Percentiles rank a stretch among this genome's conserved stretches.
Evolutionary conservation across 2,888 invertebrate species (phyloP).

Genomic region (Pseudoips prasinana): DNA sequence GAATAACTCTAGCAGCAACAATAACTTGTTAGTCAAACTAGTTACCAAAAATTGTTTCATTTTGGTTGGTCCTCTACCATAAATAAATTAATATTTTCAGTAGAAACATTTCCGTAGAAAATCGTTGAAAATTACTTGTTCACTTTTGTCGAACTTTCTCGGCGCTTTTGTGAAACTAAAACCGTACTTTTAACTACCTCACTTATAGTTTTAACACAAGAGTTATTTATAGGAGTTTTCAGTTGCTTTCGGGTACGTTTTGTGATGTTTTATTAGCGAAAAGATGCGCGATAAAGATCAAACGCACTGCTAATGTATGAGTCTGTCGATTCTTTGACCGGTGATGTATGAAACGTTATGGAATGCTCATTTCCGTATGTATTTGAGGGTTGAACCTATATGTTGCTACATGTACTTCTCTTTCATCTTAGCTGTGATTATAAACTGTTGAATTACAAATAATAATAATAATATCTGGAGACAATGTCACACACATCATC

Average conservation of each 20-base stretch:
- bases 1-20: too few species aligned
- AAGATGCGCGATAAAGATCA: too few species aligned
- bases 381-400: too few species aligned
- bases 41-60: constrained; percentile 13
- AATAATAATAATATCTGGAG: too few species aligned
- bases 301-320: too few species aligned
- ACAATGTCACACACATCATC: too few species aligned
- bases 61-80: constrained; percentile 9
- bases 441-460: too few species aligned
- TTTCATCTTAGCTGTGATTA: too few species aligned
- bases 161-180: constrained; percentile 24
- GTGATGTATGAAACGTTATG: too few species aligned
- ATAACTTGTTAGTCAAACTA: neutral
- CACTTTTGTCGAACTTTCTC: constrained; percentile 15
- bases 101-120: constrained; percentile 14
- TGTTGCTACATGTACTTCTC: too few species aligned
- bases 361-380: too few species aligned
- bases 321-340: too few species aligned
- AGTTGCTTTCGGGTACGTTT: constrained; percentile 7
- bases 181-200: constrained; percentile 17
- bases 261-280: constrained; percentile 1
- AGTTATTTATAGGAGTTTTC: constrained; percentile 1
- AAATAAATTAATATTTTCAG: constrained; percentile 18
- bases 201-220: constrained; percentile 19
- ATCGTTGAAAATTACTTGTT: constrained; percentile 16